Base-by-base conservation (phyloP, 2,797 vertebrate genomes). In the Tapirus indicus region DNA sequence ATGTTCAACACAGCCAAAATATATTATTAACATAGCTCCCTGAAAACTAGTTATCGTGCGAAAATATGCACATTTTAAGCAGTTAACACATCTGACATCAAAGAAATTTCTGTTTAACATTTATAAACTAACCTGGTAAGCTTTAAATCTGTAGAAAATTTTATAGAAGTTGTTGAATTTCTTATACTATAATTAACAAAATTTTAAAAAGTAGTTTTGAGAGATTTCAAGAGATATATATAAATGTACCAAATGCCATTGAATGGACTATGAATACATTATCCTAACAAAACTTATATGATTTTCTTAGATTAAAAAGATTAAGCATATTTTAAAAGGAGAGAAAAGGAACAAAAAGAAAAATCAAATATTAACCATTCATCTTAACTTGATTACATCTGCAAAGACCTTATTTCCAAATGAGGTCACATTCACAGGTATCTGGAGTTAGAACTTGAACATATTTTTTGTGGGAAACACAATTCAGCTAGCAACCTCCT, bases 1-100 rank as follows among this genome's bases (percentile, higher is more conserved):
- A 80, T 71, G 69, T 49, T 96, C 60, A 94, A 92, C 44, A 89
- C 49, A 97, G 85, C 25, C 56, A 92, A 97, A 86, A 92, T 94
- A 64, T 64, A 79, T 72, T 79, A 90, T 85, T 97, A 90, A 56
- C 35, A 49, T 41, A 92, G 49, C 58, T 92, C 41, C 69, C 18
- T 80, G 12, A 79, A 94, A 94, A 85, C 44, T 54, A 74, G 71
- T 92, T 88, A 52, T 32, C n/a, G 44, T 96, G 44, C 11, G 13
- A 94, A 92, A 96, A 69, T 77, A 88, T 54, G 71, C 47, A 60
- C 32, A 95, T 93, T 90, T 83, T 93, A 87, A 93, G 47, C 62
- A 91, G 64, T 85, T 85, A 87, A 60, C 25, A 90, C 23, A 68
- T 83, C 38, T 91, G 32, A 91, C 49, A 47, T 88, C 62, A 93